Percentiles rank a stretch among this genome's conserved stretches.
phyloP scores from a whole-genome alignment of 1,140 invertebrate species.

The Drosophila pseudoobscura region DNA sequence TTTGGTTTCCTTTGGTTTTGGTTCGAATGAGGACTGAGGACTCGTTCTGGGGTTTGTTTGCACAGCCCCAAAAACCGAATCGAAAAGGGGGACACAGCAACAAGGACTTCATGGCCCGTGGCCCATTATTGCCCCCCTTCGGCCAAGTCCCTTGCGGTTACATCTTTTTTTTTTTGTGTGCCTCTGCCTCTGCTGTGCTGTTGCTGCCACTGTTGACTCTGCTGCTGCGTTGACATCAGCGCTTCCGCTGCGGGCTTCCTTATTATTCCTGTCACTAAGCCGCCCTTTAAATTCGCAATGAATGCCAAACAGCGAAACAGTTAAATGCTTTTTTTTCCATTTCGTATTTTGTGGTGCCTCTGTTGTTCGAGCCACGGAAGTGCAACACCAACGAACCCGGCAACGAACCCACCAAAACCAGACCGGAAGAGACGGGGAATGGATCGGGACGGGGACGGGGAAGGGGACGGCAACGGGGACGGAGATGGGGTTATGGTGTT shows the following conservation, averaged over 20 bases:
- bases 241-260: slow-evolving; percentile 77
- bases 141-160: slow-evolving; percentile 67
- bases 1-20: slow-evolving; percentile 41
- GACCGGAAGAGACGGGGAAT: slow-evolving; percentile 35
- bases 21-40: slow-evolving; percentile 2
- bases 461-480: slow-evolving; percentile 8
- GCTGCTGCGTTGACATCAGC: slow-evolving; percentile 70
- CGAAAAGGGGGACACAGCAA: slow-evolving; percentile 61
- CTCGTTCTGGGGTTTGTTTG: slow-evolving; percentile 50
- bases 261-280: slow-evolving; percentile 81
- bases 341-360: slow-evolving; percentile 19
- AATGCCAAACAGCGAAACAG: slow-evolving; percentile 77
- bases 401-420: slow-evolving; percentile 32
- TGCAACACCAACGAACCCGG: slow-evolving; percentile 62
- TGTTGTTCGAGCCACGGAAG: slow-evolving; percentile 62
- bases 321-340: slow-evolving; percentile 68
- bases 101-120: slow-evolving; percentile 69
- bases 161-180: slow-evolving; percentile 34
- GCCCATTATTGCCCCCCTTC: slow-evolving; percentile 59
- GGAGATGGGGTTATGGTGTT: slow-evolving; percentile 18
- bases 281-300: slow-evolving; percentile 81
- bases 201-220: slow-evolving; percentile 14
- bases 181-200: slow-evolving; percentile 2
- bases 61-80: slow-evolving; percentile 67
- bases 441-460: slow-evolving; percentile 22